Conservation (phyloP, 1,140 invertebrate genomes). For the Trichogramma pretiosum region DNA sequence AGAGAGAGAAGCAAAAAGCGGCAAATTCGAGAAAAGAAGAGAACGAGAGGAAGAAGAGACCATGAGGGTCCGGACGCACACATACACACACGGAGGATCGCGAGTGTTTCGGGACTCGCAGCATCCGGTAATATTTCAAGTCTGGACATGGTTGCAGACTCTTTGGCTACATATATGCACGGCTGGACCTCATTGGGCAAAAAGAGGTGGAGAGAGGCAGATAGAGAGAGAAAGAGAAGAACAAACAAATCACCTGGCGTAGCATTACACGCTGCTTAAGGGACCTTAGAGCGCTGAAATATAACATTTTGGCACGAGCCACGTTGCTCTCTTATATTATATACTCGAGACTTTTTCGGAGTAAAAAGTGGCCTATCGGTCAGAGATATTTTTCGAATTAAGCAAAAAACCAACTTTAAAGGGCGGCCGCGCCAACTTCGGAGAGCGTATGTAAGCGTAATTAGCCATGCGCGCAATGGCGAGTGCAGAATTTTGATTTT, state of each 20-base stretch:
- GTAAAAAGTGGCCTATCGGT: too few species aligned
- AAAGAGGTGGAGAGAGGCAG: background rate
- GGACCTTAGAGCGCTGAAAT: constrained; percentile 8
- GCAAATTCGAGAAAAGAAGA: too few species aligned
- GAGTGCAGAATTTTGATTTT: too few species aligned
- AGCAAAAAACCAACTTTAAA: too few species aligned
- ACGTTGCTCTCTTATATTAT: background rate
- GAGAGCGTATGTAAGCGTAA: too few species aligned
- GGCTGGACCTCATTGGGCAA: background rate
- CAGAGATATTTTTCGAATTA: too few species aligned
- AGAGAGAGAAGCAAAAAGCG: background rate
- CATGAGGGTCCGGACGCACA: constrained; percentile 11
- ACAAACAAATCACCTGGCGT: constrained; percentile 18
- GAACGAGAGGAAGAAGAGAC: constrained; percentile 1
- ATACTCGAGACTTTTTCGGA: too few species aligned
- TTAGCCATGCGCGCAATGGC: too few species aligned
- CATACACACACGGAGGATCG: too few species aligned
- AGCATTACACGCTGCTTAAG: constrained; percentile 16
- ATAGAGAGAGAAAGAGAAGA: constrained; percentile 1
- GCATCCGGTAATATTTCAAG: constrained; percentile 20
- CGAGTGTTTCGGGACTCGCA: background rate
- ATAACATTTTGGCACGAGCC: constrained; percentile 12
- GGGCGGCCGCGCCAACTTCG: too few species aligned
- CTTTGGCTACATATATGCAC: too few species aligned
- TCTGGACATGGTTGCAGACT: too few species aligned